Conservation (phyloP, 2,113 vertebrate species). For the Poeciliopsis retropinna region DNA sequence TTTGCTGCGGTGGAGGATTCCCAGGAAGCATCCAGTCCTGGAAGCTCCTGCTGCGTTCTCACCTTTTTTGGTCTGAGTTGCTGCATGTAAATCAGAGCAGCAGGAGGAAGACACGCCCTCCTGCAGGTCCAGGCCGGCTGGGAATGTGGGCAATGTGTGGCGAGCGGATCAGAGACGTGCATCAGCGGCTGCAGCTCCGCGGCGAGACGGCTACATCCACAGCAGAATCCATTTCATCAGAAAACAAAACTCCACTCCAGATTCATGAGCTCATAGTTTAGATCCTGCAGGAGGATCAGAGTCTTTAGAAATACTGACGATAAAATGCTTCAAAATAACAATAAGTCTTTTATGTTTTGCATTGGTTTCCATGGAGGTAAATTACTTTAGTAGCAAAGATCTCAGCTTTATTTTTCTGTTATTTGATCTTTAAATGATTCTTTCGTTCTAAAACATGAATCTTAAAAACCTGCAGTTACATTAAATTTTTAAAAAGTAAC, state of each 20-base stretch:
- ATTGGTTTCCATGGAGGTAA: neutral
- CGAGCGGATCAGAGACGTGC: neutral
- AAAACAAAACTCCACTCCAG: neutral
- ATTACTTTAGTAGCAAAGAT: neutral
- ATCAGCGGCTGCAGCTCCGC: neutral
- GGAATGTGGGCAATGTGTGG: constrained; percentile 37
- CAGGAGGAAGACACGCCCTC: neutral
- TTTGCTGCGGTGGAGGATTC: neutral
- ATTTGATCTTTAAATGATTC: neutral
- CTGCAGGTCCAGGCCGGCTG: constrained; percentile 47
- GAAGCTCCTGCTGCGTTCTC: neutral
- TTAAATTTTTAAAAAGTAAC: neutral
- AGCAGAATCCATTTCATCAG: neutral
- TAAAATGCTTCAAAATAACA: neutral
- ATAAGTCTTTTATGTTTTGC: neutral
- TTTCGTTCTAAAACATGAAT: no score
- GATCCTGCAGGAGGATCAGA: neutral
- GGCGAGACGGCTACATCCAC: rapidly evolving
- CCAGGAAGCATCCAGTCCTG: neutral
- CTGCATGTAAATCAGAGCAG: neutral
- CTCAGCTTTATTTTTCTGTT: no score
- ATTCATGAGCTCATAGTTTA: neutral
- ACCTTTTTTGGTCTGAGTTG: constrained; percentile 38
- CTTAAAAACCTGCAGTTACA: no score
- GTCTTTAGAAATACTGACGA: neutral